Base-by-base conservation (phyloP, 2,888 invertebrate genomes). In the Saturnia japonica region DNA sequence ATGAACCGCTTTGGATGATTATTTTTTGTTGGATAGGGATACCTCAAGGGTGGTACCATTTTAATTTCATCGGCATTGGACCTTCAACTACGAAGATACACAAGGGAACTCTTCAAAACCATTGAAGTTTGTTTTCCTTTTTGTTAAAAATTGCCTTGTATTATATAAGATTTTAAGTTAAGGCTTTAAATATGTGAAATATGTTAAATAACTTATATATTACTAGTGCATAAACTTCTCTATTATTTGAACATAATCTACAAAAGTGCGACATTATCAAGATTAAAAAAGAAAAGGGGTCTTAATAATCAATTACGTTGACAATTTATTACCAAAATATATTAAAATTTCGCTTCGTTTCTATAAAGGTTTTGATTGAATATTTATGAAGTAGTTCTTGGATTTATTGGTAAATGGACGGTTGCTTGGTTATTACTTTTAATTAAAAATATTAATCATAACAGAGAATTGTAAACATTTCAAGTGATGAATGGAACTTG, bases 341-440 rank as follows among this genome's bases (percentile, higher is more conserved):
- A 40, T 40, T 64, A 9, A 64, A 64, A 64, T 64, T 64, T 64
- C 64, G 19, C 64, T n/a, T 40, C 40, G 64, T 8, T 64, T 64
- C 64, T 40, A 34, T 40, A n/a, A 64, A 64, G 40, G 64, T 1
- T 64, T 64, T 64, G n/a, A 64, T 64, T 64, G 40, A 62, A 64
- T 40, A 64, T 34, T 40, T 64, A 2, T 4, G 40, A 64, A 40
- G 40, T 64, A 11, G 11, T 34, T n/a, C n/a, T 64, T 19, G 40
- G 40, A 64, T 64, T 64, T 40, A 40, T 64, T 40, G 40, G 40
- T 57, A 40, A 28, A 34, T 34, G 62, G 16, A 34, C 6, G 62
- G 62, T 19, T 22, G 22, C 54, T 47, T 47, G 3, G 57, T 57
- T 57, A 62, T 62, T 62, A 62, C 34, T 14, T 60, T 60, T 28